Evolutionary conservation across 1,140 invertebrate genomes (phyloP).

Genomic region (Nylanderia fulva): DNA sequence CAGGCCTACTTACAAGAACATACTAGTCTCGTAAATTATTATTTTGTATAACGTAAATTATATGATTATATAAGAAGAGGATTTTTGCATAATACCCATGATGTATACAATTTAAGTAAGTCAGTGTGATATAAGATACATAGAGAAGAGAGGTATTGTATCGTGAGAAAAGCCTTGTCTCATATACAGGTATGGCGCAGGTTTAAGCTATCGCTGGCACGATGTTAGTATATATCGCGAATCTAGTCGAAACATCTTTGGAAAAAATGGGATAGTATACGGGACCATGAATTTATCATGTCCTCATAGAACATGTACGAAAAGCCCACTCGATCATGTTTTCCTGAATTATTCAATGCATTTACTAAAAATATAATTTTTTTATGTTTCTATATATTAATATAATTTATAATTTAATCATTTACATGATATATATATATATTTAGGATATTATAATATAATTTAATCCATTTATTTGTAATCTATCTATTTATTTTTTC

Average conservation of each 20-base stretch:
- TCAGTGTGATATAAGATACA: constrained; percentile 83
- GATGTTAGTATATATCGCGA: constrained; percentile 75
- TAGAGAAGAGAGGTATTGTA: constrained; percentile 70
- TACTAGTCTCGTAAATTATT: constrained; percentile 83
- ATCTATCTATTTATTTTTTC: background rate
- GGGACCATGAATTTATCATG: constrained; percentile 83
- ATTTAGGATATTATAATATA: background rate
- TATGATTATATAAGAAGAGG: constrained; percentile 64
- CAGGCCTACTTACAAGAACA: constrained; percentile 80
- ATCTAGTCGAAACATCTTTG: constrained; percentile 81
- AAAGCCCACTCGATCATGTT: constrained; percentile 69
- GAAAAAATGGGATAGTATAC: constrained; percentile 67
- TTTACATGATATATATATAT: background rate
- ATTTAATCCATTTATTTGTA: background rate
- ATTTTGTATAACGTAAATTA: constrained; percentile 78
- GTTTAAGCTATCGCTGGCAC: constrained; percentile 68
- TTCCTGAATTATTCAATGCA: constrained; percentile 55
- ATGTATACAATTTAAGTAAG: constrained; percentile 78
- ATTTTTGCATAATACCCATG: constrained; percentile 80
- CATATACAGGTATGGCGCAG: constrained; percentile 63
- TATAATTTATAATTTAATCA: background rate
- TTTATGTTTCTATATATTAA: background rate
- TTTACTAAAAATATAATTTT: background rate
- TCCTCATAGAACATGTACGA: constrained; percentile 60
- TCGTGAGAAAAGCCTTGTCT: constrained; percentile 71